phyloP scores from a whole-genome alignment of 2,888 invertebrate genomes.

The Oscheius sp. region DNA sequence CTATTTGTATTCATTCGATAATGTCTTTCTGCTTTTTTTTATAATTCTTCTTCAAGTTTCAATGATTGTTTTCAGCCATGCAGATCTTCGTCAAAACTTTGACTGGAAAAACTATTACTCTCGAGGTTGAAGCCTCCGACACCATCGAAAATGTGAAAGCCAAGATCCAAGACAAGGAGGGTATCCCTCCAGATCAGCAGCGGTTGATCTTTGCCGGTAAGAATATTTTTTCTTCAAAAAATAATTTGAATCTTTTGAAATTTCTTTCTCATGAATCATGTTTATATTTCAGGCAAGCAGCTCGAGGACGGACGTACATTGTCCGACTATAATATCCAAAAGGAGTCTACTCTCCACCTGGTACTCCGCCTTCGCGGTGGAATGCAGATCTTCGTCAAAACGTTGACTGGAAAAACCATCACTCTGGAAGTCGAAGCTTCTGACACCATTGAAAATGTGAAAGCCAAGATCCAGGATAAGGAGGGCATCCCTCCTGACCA shows the following conservation, averaged over 20 bases:
- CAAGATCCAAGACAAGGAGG: slow-evolving; percentile 62
- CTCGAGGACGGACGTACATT: slow-evolving; percentile 81
- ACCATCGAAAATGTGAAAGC: slow-evolving; percentile 62
- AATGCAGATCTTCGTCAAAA: slow-evolving; percentile 89
- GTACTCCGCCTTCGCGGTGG: slow-evolving; percentile 29
- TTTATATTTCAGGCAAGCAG: slow-evolving; percentile 25
- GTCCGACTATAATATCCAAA: slow-evolving; percentile 32
- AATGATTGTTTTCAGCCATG: slow-evolving; percentile 77
- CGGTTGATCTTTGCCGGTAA: slow-evolving; percentile 60
- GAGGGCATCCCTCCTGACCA: slow-evolving; percentile 31
- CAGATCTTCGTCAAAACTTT: slow-evolving; percentile 92
- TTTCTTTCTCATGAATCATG: neutral
- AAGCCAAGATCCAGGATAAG: slow-evolving; percentile 34
- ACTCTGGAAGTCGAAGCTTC: slow-evolving; percentile 28
- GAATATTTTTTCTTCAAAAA: too few relatives aligned
- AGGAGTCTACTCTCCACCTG: slow-evolving; percentile 30
- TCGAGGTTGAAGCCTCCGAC: slow-evolving; percentile 60
- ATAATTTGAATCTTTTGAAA: too few relatives aligned
- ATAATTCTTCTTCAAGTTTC: neutral
- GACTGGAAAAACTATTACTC: slow-evolving; percentile 86
- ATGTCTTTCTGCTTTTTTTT: neutral
- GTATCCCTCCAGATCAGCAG: slow-evolving; percentile 62
- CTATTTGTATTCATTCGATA: neutral
- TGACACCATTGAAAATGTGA: slow-evolving; percentile 31
- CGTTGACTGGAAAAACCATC: slow-evolving; percentile 85